Evolutionary conservation across 2,113 vertebrate genomes (phyloP).

Genomic region (Lanius ludovicianus): DNA sequence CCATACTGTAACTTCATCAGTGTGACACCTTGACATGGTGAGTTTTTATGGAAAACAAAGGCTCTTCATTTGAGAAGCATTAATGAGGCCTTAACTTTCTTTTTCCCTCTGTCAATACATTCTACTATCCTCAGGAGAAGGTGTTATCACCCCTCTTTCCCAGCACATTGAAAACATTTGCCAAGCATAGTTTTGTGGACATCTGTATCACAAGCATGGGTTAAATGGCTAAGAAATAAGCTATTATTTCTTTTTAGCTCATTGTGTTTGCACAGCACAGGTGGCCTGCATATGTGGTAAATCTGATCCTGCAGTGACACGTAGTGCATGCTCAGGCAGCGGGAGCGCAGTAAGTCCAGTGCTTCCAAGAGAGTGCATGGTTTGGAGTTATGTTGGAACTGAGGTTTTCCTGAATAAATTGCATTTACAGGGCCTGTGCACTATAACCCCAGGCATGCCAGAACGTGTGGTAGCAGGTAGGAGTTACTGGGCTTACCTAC

Average conservation of each 20-base stretch:
- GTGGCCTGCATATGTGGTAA: constrained; percentile 46
- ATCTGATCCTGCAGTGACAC: neutral
- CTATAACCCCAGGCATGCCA: neutral
- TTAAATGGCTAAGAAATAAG: neutral
- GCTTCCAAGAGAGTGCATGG: neutral
- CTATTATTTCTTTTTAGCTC: neutral
- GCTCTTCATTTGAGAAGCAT: neutral
- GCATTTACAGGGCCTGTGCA: neutral
- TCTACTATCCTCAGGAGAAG: neutral
- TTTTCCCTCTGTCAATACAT: neutral
- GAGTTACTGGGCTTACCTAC: neutral
- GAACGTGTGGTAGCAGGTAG: neutral
- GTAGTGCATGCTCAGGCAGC: neutral
- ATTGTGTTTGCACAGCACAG: neutral
- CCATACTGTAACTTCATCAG: neutral
- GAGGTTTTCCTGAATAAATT: neutral
- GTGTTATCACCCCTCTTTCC: neutral
- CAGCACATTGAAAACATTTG: neutral
- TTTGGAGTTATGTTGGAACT: neutral
- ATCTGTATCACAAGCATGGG: neutral
- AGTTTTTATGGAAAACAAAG: neutral
- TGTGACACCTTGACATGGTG: neutral
- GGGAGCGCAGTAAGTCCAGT: neutral
- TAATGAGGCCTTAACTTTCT: neutral
- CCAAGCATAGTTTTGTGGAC: neutral